Evolutionary conservation across 2,888 invertebrate species (phyloP).

Genomic region (Apantesis nais): DNA sequence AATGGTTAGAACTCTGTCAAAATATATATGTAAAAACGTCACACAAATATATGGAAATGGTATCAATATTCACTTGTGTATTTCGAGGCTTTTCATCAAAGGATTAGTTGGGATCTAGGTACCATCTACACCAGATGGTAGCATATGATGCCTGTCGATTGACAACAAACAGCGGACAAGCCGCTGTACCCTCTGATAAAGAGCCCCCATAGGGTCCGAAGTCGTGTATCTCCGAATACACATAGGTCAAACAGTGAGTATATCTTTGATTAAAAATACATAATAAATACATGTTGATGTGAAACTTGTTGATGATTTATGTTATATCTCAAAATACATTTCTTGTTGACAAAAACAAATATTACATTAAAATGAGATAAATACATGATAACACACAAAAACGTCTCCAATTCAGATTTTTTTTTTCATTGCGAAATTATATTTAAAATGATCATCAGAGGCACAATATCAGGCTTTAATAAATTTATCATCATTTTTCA

Average conservation of each 20-base stretch:
- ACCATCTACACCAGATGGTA: background rate
- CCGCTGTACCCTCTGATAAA: background rate
- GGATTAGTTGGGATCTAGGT: background rate
- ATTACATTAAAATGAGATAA: background rate
- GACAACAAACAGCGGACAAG: no score
- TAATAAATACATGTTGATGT: background rate
- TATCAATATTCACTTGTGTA: background rate
- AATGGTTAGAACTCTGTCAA: slow-evolving; percentile 65
- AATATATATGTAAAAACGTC: slow-evolving; percentile 16
- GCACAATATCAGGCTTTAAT: slow-evolving; percentile 79
- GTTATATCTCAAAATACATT: background rate
- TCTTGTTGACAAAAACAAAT: background rate
- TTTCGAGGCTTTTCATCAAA: background rate
- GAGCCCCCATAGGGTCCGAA: background rate
- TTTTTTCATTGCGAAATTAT: slow-evolving; percentile 62
- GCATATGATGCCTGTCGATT: background rate
- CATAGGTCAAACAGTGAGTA: background rate
- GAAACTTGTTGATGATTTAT: background rate
- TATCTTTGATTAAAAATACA: background rate
- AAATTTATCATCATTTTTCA: slow-evolving; percentile 53
- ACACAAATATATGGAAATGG: slow-evolving; percentile 1
- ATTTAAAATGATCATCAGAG: slow-evolving; percentile 69
- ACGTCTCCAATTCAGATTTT: slow-evolving; percentile 31
- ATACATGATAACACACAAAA: slow-evolving; percentile 26
- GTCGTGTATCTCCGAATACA: background rate